These are phyloP conservation scores for Porites divaricata DNA, from an alignment of 92 coral and sea anemone species.

Conservation along the genomic window DNA sequence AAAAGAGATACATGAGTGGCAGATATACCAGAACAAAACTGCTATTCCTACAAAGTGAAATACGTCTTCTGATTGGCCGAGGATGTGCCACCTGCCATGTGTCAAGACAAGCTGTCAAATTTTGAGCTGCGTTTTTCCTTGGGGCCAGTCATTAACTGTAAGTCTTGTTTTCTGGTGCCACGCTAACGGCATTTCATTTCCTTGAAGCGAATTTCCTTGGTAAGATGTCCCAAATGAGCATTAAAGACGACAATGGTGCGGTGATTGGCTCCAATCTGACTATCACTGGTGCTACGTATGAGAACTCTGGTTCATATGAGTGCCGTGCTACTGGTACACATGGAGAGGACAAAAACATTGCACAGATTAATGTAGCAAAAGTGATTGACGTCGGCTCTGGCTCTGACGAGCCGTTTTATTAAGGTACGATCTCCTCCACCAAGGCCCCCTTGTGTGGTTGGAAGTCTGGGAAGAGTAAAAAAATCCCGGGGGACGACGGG, in stretches of 20 bases:
- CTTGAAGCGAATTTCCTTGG: conserved; percentile 72
- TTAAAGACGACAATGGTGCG: conserved; percentile 53
- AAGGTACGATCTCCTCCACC: background rate
- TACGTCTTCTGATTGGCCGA: too few species aligned
- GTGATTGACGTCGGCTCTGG: conserved; percentile 58
- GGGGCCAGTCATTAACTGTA: too few species aligned
- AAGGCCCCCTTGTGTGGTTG: too few species aligned
- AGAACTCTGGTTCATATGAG: conserved; percentile 79
- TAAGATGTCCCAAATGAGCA: conserved; percentile 44
- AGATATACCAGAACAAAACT: too few species aligned
- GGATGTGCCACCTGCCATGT: too few species aligned
- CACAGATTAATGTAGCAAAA: conserved; percentile 58
- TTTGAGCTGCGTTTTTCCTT: too few species aligned
- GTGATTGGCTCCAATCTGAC: conserved; percentile 64
- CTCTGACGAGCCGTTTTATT: conserved; percentile 11
- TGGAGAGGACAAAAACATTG: conserved; percentile 55
- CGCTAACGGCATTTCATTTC: background rate
- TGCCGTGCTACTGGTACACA: conserved; percentile 66
- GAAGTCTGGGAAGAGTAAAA: too few species aligned
- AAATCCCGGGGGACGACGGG: too few species aligned
- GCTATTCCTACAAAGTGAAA: too few species aligned
- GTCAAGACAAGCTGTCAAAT: too few species aligned
- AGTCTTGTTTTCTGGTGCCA: too few species aligned
- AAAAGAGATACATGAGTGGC: too few species aligned
- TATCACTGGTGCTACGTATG: conserved; percentile 54